Conservation (phyloP, 2,888 invertebrate genomes). For the Zhengitettix transpicula region DNA sequence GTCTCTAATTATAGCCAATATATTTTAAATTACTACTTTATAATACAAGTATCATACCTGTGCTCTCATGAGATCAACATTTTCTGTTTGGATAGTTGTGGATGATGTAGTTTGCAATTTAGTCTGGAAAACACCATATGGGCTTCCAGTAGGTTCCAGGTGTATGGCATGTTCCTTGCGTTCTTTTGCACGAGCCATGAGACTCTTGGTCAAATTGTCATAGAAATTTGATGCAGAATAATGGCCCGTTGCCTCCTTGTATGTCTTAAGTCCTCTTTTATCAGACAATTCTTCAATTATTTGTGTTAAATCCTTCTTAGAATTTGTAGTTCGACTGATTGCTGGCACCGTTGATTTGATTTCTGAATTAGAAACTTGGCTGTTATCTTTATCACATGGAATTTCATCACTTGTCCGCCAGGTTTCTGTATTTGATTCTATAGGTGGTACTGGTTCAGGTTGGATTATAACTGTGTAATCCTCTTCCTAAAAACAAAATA, state of each 20-base stretch:
- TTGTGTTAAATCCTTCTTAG: constrained; percentile 9
- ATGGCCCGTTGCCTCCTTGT: background rate
- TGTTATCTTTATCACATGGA: background rate
- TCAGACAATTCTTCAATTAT: constrained; percentile 11
- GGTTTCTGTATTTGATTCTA: background rate
- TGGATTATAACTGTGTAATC: constrained; percentile 1
- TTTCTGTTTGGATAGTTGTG: constrained; percentile 22
- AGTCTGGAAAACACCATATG: constrained; percentile 50
- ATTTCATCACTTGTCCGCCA: constrained; percentile 5
- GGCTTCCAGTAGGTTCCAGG: constrained; percentile 39
- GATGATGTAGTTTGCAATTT: constrained; percentile 21
- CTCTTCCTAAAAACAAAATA: background rate
- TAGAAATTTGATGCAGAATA: constrained; percentile 1
- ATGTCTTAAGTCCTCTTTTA: constrained; percentile 1
- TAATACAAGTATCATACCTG: constrained; percentile 28
- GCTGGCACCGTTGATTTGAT: background rate
- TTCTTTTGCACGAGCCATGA: background rate
- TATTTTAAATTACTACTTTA: no score
- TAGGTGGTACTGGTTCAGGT: constrained; percentile 1
- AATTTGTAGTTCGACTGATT: background rate
- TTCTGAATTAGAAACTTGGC: background rate
- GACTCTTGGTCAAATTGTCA: background rate
- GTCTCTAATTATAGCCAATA: no score
- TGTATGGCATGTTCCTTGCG: constrained; percentile 11
- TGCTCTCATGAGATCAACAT: constrained; percentile 33